Percentiles rank a stretch among this genome's conserved stretches.
phyloP scores from a whole-genome alignment of 2,888 invertebrate species.

The Lamellibrachia satsuma region DNA sequence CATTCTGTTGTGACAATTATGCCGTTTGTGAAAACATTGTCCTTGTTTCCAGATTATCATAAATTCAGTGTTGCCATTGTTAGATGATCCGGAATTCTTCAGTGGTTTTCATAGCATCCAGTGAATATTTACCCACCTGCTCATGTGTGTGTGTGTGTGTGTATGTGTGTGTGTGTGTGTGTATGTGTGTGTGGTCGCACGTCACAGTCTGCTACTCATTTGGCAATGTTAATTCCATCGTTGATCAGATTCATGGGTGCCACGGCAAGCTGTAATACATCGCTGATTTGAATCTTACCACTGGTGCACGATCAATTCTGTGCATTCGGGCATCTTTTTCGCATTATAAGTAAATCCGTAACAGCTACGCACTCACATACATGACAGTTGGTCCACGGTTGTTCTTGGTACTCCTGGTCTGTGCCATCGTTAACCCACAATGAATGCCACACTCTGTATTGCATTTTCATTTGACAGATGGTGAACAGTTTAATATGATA shows the following conservation, averaged over 20 bases:
- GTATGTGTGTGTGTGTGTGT: background rate
- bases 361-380: background rate
- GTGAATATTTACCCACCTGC: background rate
- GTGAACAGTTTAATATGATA: slow-evolving; percentile 4
- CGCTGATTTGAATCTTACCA: background rate
- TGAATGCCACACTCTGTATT: background rate
- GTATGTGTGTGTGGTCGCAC: background rate
- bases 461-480: background rate
- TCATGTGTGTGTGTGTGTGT: background rate
- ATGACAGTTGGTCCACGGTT: background rate
- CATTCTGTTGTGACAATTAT: background rate
- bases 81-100: background rate
- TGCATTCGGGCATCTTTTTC: background rate
- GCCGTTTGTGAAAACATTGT: background rate
- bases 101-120: background rate
- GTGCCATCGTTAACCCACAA: background rate
- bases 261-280: background rate
- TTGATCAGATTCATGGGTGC: background rate
- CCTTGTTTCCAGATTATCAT: background rate
- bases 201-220: background rate
- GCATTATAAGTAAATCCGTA: background rate
- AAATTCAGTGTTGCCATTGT: background rate
- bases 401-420: background rate
- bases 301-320: background rate
- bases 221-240: background rate